Evolutionary conservation across 2,113 vertebrate genomes (phyloP), one percentile per base, ranked within the genome.

Genomic region (Syrmaticus mikado): DNA sequence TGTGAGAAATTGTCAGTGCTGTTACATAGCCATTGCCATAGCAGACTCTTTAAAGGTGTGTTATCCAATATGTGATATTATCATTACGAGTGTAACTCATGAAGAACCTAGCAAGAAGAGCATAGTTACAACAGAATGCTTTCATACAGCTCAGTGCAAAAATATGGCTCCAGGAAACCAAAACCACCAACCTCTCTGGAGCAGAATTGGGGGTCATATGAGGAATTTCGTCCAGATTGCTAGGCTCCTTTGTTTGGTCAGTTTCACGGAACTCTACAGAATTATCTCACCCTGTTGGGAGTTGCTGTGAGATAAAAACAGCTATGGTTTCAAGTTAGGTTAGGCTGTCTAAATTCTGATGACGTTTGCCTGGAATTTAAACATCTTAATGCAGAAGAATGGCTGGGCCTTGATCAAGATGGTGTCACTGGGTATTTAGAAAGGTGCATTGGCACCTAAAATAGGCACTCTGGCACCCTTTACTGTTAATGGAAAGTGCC

Each of bases 311-410:
- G 36, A 27, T 67, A 73, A 87, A 87, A 80, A 77, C 2, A 5
- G 45, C 40, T 66, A 66, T 40, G 3, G 34, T 55, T 90, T 84
- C 64, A 62, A 90, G 62, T 12, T 11, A 61, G 25, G 14, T 20
- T n/a, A 74, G 22, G 12, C 25, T 90, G 52, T 28, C 46, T 90
- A 78, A 81, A 78, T 78, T 74, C 77, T 86, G 18, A 34, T 34
- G 10, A 71, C 50, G n/a, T 88, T 90, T 67, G 76, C 45, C 24
- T 73, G 60, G 38, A 77, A 82, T 38, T 73, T 62, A 66, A 21
- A 32, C 76, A 50, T 53, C 64, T 92, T 77, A 83, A 89, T 48
- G 20, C 32, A 43, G 24, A 82, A 70, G 32, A 88, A 80, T 50
- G 34, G 34, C 19, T 30, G 80, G 67, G 67, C 48, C 19, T 18